These are phyloP conservation scores for Chironomus striatipennis DNA, from an alignment of 1,140 invertebrate genomes.

Conservation along the genomic window DNA sequence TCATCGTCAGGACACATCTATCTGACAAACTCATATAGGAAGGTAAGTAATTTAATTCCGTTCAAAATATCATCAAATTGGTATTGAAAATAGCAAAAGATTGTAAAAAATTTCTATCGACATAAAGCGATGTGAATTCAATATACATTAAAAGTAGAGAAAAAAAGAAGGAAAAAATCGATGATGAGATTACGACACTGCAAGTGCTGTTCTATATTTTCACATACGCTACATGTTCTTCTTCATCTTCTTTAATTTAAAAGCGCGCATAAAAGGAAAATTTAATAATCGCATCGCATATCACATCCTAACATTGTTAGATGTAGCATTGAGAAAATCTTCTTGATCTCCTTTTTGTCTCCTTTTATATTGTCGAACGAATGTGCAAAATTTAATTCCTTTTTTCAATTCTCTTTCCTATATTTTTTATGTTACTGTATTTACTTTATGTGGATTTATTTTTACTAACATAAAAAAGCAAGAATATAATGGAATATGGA, in stretches of 20 bases:
- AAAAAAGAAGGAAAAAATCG: neutral
- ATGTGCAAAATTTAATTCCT: constrained; percentile 14
- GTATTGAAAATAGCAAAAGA: constrained; percentile 5
- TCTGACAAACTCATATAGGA: neutral
- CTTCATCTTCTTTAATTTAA: constrained; percentile 3
- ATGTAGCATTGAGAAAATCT: neutral
- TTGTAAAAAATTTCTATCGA: neutral
- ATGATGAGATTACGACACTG: constrained; percentile 19
- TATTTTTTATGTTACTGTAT: neutral
- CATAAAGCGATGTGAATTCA: neutral
- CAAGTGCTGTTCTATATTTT: neutral
- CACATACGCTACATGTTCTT: neutral
- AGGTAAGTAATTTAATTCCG: constrained; percentile 7
- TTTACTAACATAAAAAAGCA: neutral
- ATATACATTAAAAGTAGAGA: neutral
- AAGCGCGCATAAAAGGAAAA: constrained; percentile 12
- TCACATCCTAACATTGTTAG: constrained; percentile 13
- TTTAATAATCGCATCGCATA: neutral
- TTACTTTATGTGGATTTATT: neutral
- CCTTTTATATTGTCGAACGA: neutral
- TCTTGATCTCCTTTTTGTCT: neutral
- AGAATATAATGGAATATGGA: neutral
- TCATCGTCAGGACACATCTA: too few species aligned
- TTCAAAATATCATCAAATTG: neutral
- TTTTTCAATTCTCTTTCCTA: too few species aligned